Evolutionary conservation across 2,113 vertebrate genomes (phyloP), one percentile per base, ranked within the genome.

Genomic region (Thamnophis sirtalis): DNA sequence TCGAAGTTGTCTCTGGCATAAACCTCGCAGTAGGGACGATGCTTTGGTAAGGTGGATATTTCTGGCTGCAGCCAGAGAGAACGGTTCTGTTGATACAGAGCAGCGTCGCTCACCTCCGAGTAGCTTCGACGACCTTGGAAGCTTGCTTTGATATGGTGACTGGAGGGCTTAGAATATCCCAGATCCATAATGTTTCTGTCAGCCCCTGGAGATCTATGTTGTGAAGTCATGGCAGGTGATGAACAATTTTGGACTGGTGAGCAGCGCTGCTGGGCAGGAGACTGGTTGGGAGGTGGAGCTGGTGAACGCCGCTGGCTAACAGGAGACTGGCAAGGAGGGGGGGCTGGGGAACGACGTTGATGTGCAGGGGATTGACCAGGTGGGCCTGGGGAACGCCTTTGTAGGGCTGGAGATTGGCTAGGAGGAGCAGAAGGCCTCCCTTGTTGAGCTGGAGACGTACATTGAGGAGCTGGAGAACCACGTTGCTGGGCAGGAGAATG

Each of bases 111-210:
- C 73, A 99, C 98, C 97, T 99, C 99, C 0, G 99, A 99, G 97
- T 99, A 99, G 94, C 99, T 99, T 88, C 99, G 98, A 0, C 99
- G 98, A 11, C 99, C 98, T 93, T 99, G 99, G 97, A 99, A 99
- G 93, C 98, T 98, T 49, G 99, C 99, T 89, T 99, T 98, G 95
- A 98, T 97, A 96, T 99, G 98, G 87, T 99, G 98, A 93, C 97
- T 98, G 43, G 98, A 96, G 0, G 98, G 98, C 84, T 99, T 98
- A 93, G 98, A 97, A 89, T 99, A 99, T 33, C 96, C 98, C 84
- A 98, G 97, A 15, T 98, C 99, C 3, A 98, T 97, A 22, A 98
- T 28, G 63, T 95, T 96, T 93, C 98, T 96, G 54, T 99, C 98
- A 0, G 98, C 96, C 0, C 98, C 98, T 53, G 98, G 96, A 0